Evolutionary conservation across 1,140 invertebrate species (phyloP).

Genomic region (Chionoecetes opilio): DNA sequence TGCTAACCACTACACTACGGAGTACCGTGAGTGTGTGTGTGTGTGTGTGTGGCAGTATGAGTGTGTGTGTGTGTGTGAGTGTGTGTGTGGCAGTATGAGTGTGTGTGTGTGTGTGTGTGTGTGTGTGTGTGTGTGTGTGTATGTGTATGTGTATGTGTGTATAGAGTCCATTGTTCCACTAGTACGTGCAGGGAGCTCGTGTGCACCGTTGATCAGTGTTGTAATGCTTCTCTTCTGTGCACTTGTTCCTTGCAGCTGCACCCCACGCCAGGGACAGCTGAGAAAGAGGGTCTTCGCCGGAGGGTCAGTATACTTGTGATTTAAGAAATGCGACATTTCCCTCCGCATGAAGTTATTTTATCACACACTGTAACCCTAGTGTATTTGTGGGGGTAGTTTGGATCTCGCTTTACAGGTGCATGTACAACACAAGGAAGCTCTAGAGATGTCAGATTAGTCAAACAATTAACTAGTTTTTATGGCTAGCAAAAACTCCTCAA

Average conservation of each 20-base stretch:
- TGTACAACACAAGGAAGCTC: not conserved
- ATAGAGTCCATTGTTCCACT: not conserved
- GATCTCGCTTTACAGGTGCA: not conserved
- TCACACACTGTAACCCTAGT: not conserved
- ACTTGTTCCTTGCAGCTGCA: conserved; percentile 57
- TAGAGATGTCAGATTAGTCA: not conserved
- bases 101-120: not conserved
- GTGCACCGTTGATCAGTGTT: not conserved
- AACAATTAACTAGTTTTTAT: not conserved
- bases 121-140: not conserved
- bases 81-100: too few relatives aligned
- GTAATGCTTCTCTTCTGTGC: not conserved
- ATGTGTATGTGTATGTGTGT: not conserved
- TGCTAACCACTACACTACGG: too few relatives aligned
- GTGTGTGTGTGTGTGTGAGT: too few relatives aligned
- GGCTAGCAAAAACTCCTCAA: not conserved
- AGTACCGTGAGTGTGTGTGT: too few relatives aligned
- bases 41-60: too few relatives aligned
- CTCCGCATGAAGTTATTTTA: not conserved
- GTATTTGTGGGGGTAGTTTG: not conserved
- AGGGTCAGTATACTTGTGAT: conserved; percentile 59
- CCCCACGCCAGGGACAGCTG: conserved; percentile 39
- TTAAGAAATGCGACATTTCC: conserved; percentile 1
- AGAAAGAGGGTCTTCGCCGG: conserved; percentile 63
- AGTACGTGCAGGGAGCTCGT: not conserved